Evolutionary conservation across 2,888 invertebrate genomes (phyloP).

Genomic region (Eupeodes latifasciatus): DNA sequence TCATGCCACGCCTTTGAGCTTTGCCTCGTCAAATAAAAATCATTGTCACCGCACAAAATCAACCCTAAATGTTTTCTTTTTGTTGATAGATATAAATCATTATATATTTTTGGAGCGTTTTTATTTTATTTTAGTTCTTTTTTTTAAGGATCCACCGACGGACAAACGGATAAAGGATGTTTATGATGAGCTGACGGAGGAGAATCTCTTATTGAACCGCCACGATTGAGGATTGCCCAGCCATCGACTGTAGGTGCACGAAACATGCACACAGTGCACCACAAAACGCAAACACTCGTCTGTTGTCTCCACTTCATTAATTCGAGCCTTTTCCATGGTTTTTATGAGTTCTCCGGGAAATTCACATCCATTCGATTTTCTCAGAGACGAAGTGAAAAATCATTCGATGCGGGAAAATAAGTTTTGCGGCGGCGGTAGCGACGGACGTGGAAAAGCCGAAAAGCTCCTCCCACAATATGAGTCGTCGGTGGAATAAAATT

Average conservation of each 20-base stretch:
- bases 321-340: slow-evolving; percentile 60
- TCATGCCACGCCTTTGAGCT: slow-evolving; percentile 76
- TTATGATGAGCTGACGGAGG: slow-evolving; percentile 26
- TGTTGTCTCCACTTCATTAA: slow-evolving; percentile 67
- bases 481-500: slow-evolving; percentile 58
- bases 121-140: background rate
- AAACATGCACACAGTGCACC: slow-evolving; percentile 56
- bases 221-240: slow-evolving; percentile 15
- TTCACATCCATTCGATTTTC: slow-evolving; percentile 74
- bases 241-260: background rate
- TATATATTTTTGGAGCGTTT: slow-evolving; percentile 1
- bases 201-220: slow-evolving; percentile 54
- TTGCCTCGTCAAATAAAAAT: slow-evolving; percentile 76
- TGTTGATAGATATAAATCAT: background rate
- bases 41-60: slow-evolving; percentile 76
- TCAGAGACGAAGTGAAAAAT: slow-evolving; percentile 45
- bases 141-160: slow-evolving; percentile 54
- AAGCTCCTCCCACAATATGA: slow-evolving; percentile 74
- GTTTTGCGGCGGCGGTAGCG: slow-evolving; percentile 57
- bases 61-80: slow-evolving; percentile 61
- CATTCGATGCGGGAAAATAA: slow-evolving; percentile 46
- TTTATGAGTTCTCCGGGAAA: slow-evolving; percentile 66
- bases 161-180: slow-evolving; percentile 42
- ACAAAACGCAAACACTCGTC: slow-evolving; percentile 42
- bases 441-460: slow-evolving; percentile 30